Conservation (phyloP, 2,888 invertebrate species). For the Neoascia interrupta region DNA sequence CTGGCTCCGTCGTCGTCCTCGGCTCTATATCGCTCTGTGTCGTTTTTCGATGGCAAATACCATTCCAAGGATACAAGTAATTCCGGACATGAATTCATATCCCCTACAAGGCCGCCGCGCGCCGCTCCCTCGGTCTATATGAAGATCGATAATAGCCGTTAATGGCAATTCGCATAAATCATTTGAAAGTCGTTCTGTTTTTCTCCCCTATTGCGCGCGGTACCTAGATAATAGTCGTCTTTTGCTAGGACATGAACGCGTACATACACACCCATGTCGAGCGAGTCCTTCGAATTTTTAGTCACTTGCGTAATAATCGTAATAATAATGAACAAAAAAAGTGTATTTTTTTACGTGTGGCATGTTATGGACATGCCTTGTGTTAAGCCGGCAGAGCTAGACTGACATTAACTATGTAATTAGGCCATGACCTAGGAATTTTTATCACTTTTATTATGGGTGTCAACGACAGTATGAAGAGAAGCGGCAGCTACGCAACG, state of each 20-base stretch:
- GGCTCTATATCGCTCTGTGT: neutral
- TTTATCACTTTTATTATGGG: conserved; percentile 68
- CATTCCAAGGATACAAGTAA: conserved; percentile 61
- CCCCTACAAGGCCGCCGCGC: conserved; percentile 13
- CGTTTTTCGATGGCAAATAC: conserved; percentile 34
- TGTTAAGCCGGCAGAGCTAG: conserved; percentile 32
- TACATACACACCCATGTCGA: conserved; percentile 28
- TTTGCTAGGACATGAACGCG: conserved; percentile 2
- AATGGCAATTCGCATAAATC: conserved; percentile 78
- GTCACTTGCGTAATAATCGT: conserved; percentile 61
- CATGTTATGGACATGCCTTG: conserved; percentile 13
- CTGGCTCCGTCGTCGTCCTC: neutral
- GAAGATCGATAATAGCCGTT: conserved; percentile 71
- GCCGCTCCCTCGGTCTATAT: conserved; percentile 16
- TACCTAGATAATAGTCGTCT: neutral
- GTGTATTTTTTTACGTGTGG: conserved; percentile 13
- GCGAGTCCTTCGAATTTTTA: conserved; percentile 57
- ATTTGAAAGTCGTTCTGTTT: conserved; percentile 71
- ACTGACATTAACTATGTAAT: conserved; percentile 68
- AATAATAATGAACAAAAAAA: conserved; percentile 44
- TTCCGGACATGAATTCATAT: conserved; percentile 63
- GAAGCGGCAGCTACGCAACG: conserved; percentile 30
- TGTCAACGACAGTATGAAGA: conserved; percentile 58
- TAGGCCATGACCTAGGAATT: conserved; percentile 70
- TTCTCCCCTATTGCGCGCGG: neutral